Percentiles rank a stretch among this genome's conserved stretches.
phyloP scores from a whole-genome alignment of 2,113 vertebrate genomes.

The Toxotes jaculatrix region DNA sequence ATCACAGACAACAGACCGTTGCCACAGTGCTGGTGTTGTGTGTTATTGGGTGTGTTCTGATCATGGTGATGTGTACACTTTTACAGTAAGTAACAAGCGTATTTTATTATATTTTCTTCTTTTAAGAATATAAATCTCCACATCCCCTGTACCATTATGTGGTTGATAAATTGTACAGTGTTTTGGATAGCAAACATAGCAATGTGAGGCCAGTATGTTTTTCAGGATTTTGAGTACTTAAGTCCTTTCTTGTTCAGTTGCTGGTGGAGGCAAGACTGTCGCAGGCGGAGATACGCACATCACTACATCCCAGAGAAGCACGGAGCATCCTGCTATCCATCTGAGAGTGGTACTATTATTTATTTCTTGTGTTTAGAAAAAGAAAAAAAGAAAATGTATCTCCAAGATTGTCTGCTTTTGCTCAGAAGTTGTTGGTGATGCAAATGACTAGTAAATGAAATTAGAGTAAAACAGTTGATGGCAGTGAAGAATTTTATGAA shows the following conservation, averaged over 20 bases:
- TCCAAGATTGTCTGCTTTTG: not conserved
- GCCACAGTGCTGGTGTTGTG: constrained; percentile 91
- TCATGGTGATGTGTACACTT: constrained; percentile 89
- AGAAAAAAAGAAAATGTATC: not conserved
- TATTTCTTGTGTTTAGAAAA: constrained; percentile 14
- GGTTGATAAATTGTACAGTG: not conserved
- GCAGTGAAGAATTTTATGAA: not conserved
- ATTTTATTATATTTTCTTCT: not conserved
- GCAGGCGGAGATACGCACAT: constrained; percentile 82
- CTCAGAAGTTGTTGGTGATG: not conserved
- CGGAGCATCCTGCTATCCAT: constrained; percentile 82
- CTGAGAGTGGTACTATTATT: constrained; percentile 86
- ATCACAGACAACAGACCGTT: constrained; percentile 92
- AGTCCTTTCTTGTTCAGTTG: constrained; percentile 81
- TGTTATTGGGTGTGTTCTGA: constrained; percentile 87
- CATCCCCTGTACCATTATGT: not conserved
- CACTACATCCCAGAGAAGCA: constrained; percentile 85
- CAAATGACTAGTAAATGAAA: not conserved
- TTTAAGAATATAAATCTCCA: not conserved
- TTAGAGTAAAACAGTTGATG: not conserved
- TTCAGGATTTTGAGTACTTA: not conserved
- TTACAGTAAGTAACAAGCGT: constrained; percentile 89
- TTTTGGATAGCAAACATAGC: not conserved
- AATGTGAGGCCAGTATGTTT: not conserved
- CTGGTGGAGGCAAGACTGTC: constrained; percentile 88